These are phyloP conservation scores for Mionectes macconnelli DNA, from an alignment of 2,113 vertebrate genomes.

Conservation along the genomic window DNA sequence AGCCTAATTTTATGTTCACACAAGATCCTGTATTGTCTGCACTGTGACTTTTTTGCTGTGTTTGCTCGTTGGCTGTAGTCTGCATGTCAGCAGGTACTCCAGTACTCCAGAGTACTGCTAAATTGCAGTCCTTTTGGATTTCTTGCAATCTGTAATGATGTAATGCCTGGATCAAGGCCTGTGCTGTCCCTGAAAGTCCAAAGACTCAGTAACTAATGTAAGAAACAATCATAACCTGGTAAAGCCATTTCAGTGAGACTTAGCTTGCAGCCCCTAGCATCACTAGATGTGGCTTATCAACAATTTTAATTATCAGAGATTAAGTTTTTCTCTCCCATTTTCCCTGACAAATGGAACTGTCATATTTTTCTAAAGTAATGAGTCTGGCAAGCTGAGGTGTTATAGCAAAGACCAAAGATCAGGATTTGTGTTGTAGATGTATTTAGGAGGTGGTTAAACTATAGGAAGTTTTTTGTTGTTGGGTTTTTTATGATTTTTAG, in stretches of 20 bases:
- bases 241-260: neutral
- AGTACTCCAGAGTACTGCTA: neutral
- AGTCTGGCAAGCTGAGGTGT: neutral
- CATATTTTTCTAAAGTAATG: neutral
- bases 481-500: neutral
- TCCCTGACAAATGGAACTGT: neutral
- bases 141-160: neutral
- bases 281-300: neutral
- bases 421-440: neutral
- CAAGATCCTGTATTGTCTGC: neutral
- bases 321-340: neutral
- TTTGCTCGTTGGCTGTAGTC: neutral
- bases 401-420: neutral
- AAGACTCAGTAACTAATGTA: neutral
- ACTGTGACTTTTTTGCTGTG: neutral
- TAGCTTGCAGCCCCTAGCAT: neutral
- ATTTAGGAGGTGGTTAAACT: neutral
- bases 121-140: neutral
- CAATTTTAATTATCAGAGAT: neutral
- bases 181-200: neutral
- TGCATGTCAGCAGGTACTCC: neutral
- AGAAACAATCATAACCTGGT: neutral
- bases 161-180: neutral
- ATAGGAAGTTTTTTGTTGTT: neutral
- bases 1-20: neutral